Percentiles rank a stretch among this genome's conserved stretches.
These are phyloP conservation scores for Spinus pinus DNA, from an alignment of 2,797 vertebrate genomes.

Conservation along the genomic window DNA sequence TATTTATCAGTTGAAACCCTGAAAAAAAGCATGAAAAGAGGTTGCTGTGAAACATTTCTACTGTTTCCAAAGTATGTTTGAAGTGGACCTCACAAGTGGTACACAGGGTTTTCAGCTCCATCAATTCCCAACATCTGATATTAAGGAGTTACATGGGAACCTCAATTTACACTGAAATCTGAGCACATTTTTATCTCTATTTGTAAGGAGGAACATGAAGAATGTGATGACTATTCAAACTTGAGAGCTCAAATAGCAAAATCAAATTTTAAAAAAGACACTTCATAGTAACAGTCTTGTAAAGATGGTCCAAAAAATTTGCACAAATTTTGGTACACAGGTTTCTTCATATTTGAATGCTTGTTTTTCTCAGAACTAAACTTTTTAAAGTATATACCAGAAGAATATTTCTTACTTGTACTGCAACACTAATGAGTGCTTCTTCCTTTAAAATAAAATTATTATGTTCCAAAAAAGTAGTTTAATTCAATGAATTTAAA, in stretches of 20 bases:
- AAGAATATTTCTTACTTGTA: not conserved
- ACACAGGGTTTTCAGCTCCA: not conserved
- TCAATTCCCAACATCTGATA: not conserved
- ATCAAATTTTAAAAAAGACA: not conserved
- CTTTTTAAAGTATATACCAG: not conserved
- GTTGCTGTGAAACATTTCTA: not conserved
- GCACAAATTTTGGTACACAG: not conserved
- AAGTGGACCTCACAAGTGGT: conserved; percentile 16
- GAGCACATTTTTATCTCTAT: not conserved
- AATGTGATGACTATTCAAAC: not conserved
- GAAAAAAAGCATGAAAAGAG: not conserved
- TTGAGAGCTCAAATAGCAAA: not conserved
- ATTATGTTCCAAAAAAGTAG: not conserved
- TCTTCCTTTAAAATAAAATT: not conserved
- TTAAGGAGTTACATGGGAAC: not conserved
- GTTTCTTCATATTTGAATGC: not conserved
- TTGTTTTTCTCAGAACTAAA: not conserved
- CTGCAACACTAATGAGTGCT: not conserved
- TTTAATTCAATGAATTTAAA: not conserved
- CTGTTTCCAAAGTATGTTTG: not conserved
- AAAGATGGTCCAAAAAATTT: not conserved
- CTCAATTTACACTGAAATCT: not conserved
- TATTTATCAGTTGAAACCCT: not conserved
- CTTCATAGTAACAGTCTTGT: not conserved
- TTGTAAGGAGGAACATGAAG: not conserved